Evolutionary conservation across 2,113 vertebrate genomes (phyloP), one percentile per base, ranked within the genome.

Genomic region (Actinemys pallida): DNA sequence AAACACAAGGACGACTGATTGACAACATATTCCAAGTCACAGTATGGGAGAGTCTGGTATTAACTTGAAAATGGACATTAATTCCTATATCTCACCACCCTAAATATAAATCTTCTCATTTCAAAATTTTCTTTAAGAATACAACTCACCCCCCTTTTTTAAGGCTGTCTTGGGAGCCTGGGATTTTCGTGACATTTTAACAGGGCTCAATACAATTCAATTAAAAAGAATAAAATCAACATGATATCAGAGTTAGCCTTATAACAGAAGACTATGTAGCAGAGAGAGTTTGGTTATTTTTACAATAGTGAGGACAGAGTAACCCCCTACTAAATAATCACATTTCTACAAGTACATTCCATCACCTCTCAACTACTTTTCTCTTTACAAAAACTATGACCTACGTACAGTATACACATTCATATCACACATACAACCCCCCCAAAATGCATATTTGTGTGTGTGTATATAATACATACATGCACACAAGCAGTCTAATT

Each of bases 221-320:
- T 96, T 86, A 92, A 91, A 93, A 97, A 85, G 92, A 96, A 95
- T 82, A 93, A 97, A 97, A 98, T 76, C 92, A 90, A 97, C 97
- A 96, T 98, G 98, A 98, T 98, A 98, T 98, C 98, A 98, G 98
- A 98, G 94, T 97, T 98, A 98, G 98, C 98, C 98, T 98, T 98
- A 98, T 97, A 98, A 98, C 95, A 97, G 86, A 96, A 97, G 85
- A 97, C 91, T 98, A 97, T 93, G 92, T 97, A 97, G 97, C 96
- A 95, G 97, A 98, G 97, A 98, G 95, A 98, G 97, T 97, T 98
- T 98, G 95, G 96, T 97, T 98, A 91, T 97, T 98, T 97, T 96
- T 97, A 97, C 93, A 98, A 98, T 80, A 97, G 93, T 97, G 95
- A 98, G 96, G 96, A 98, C 97, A 92, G 97, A 98, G 95, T 91